phyloP scores from a whole-genome alignment of 2,797 vertebrate species.

The Nannoperca obscura region DNA sequence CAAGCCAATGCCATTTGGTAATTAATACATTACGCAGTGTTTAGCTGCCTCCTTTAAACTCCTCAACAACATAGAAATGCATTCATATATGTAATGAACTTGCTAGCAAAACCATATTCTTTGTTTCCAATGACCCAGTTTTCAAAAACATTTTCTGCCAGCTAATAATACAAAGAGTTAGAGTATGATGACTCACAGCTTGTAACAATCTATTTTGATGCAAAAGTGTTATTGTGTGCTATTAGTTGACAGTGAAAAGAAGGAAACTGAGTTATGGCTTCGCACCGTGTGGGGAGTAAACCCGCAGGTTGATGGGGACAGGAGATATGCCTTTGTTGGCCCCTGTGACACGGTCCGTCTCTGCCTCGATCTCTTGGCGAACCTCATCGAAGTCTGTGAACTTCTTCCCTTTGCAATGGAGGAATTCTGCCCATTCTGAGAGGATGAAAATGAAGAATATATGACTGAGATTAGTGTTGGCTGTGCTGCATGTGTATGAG shows the following conservation, averaged over 20 bases:
- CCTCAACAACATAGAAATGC: background rate
- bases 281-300: slow-evolving; percentile 94
- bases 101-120: background rate
- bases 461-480: slow-evolving; percentile 45
- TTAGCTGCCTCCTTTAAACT: background rate
- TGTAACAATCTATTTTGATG: slow-evolving; percentile 16
- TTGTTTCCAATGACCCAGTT: slow-evolving; percentile 31
- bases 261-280: background rate
- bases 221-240: slow-evolving; percentile 12
- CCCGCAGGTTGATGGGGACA: slow-evolving; percentile 94
- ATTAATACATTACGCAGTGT: background rate
- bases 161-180: background rate
- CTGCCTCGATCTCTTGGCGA: slow-evolving; percentile 94
- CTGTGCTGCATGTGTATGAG: slow-evolving; percentile 25
- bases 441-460: slow-evolving; percentile 32
- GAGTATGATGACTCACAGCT: slow-evolving; percentile 48
- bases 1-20: background rate
- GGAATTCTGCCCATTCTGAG: slow-evolving; percentile 94
- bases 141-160: slow-evolving; percentile 10
- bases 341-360: slow-evolving; percentile 93
- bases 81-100: slow-evolving; percentile 4
- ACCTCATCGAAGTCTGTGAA: slow-evolving; percentile 98
- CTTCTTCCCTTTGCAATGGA: slow-evolving; percentile 96
- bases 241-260: slow-evolving; percentile 13
- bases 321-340: slow-evolving; percentile 97